Evolutionary conservation across 64 coral and sea anemone species (phyloP), one percentile per base, ranked within the genome.

Genomic region (Trachythela sp.): DNA sequence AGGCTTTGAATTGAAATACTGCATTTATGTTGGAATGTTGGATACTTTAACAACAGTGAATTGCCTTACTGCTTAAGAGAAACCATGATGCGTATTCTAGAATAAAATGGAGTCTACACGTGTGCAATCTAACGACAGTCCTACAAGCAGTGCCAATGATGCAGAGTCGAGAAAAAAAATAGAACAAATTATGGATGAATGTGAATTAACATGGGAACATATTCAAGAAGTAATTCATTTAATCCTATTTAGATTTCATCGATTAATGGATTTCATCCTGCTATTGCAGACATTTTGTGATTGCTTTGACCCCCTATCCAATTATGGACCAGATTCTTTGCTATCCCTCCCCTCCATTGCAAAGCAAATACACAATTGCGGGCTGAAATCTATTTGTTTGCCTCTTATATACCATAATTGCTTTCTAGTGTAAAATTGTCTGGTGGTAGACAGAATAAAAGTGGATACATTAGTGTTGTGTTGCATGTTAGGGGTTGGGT

Each of bases 221-320:
- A 80, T 80, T 36, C 75, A 80, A 37, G 75, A 80, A 22, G 75
- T 80, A 39, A 80, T 34, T 80, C 3, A 22, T 68, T 68, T 68
- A 22, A 68, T 14, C 30, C 15, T 22, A 22, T 68, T 68, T 31
- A 68, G 15, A 6, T n/a, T 6, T 22, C 18, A 68, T 68, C 30
- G 15, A 68, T n/a, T n/a, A n/a, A n/a, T n/a, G n/a, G n/a, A n/a
- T n/a, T n/a, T n/a, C n/a, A n/a, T n/a, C n/a, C n/a, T n/a, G n/a
- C n/a, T n/a, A n/a, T n/a, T n/a, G n/a, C n/a, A n/a, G n/a, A n/a
- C n/a, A n/a, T n/a, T n/a, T n/a, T n/a, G n/a, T n/a, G n/a, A n/a
- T n/a, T n/a, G n/a, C n/a, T n/a, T n/a, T n/a, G n/a, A n/a, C n/a
- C n/a, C n/a, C n/a, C n/a, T n/a, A n/a, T n/a, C n/a, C n/a, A n/a